Percentiles rank a stretch among this genome's conserved stretches.
These are phyloP conservation scores for Eubasilissa splendida DNA, from an alignment of 2,888 invertebrate genomes.

Conservation along the genomic window DNA sequence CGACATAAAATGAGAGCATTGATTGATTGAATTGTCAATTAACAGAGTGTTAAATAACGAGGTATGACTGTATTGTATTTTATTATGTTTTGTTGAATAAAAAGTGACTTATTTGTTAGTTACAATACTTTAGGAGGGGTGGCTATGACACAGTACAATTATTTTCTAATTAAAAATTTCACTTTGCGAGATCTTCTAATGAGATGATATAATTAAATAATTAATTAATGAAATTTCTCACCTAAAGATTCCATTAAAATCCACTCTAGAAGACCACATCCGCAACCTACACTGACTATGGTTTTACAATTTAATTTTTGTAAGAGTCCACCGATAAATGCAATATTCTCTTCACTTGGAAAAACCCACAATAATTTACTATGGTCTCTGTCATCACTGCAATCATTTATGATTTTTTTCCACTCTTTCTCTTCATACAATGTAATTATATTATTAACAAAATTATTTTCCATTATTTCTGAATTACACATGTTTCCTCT, in stretches of 20 bases:
- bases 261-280: slow-evolving; percentile 88
- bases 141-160: too few species aligned
- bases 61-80: too few species aligned
- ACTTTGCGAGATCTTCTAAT: too few species aligned
- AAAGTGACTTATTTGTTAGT: too few species aligned
- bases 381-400: slow-evolving; percentile 70
- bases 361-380: slow-evolving; percentile 82
- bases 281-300: slow-evolving; percentile 84
- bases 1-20: too few species aligned
- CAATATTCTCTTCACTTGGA: slow-evolving; percentile 78
- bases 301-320: slow-evolving; percentile 66
- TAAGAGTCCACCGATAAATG: slow-evolving; percentile 72
- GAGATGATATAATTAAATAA: background rate
- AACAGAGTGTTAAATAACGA: too few species aligned
- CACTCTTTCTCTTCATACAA: slow-evolving; percentile 69
- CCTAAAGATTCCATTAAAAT: slow-evolving; percentile 78
- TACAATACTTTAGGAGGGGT: too few species aligned
- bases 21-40: too few species aligned
- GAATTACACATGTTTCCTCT: background rate
- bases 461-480: slow-evolving; percentile 63
- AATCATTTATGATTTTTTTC: slow-evolving; percentile 67
- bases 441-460: slow-evolving; percentile 65
- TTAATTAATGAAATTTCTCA: slow-evolving; percentile 62
- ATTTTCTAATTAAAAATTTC: too few species aligned
- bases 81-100: too few species aligned